Conservation (phyloP, 2,888 invertebrate species). For the Stenchaetothrips biformis region DNA sequence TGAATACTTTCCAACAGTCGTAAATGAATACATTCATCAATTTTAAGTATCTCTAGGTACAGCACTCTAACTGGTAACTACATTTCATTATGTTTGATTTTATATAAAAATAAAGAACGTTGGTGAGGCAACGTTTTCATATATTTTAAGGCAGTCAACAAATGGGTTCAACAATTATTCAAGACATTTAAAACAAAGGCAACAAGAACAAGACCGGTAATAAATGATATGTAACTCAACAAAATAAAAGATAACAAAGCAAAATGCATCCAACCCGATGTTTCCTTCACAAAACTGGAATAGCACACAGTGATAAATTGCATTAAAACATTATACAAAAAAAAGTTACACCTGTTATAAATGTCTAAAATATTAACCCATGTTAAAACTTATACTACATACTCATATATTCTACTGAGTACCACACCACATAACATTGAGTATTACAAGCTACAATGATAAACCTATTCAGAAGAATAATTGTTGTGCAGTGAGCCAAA, state of each 20-base stretch:
- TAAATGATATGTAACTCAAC: too few species aligned
- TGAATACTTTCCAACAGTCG: constrained; percentile 10
- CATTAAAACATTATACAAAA: background rate
- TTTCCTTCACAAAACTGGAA: too few species aligned
- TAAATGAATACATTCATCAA: constrained; percentile 14
- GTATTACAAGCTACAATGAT: background rate
- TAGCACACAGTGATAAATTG: background rate
- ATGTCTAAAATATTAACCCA: constrained; percentile 15
- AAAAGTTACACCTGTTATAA: constrained; percentile 3
- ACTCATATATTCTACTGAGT: background rate
- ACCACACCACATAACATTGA: background rate
- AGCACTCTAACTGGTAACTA: constrained; percentile 13
- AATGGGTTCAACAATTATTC: background rate
- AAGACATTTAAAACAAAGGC: constrained; percentile 14
- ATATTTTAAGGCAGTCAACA: background rate
- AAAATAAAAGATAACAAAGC: too few species aligned
- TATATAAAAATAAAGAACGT: constrained; percentile 9
- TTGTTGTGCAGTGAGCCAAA: too few species aligned
- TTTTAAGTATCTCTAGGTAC: constrained; percentile 21
- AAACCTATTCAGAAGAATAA: background rate
- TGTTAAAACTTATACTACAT: background rate
- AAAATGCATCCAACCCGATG: too few species aligned
- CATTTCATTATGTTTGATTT: background rate
- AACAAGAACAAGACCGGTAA: background rate
- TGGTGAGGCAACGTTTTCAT: background rate